These are phyloP conservation scores for Teleiodes luculella DNA, from an alignment of 2,888 invertebrate species.

Conservation along the genomic window DNA sequence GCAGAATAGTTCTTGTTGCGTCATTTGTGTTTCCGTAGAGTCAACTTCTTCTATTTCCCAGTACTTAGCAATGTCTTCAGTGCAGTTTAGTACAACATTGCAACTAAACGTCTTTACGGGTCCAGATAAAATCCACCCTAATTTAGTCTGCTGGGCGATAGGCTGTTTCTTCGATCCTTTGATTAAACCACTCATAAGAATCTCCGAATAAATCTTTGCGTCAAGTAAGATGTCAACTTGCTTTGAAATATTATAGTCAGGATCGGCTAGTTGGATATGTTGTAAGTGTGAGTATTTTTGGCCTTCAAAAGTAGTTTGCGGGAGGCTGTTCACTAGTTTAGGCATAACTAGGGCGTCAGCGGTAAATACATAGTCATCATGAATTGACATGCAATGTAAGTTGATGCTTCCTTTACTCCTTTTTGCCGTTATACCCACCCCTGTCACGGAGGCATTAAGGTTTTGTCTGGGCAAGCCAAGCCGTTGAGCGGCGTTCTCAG, in stretches of 20 bases:
- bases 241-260: constrained; percentile 17
- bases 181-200: neutral
- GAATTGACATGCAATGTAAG: too few relatives aligned
- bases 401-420: too few relatives aligned
- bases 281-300: neutral
- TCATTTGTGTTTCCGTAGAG: too few relatives aligned
- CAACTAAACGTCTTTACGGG: neutral
- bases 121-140: neutral
- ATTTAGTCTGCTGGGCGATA: neutral
- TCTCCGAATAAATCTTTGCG: neutral
- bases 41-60: neutral
- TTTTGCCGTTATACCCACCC: neutral
- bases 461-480: neutral
- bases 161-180: neutral
- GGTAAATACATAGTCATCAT: neutral
- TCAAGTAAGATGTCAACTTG: neutral
- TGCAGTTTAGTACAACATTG: neutral
- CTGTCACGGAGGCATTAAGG: neutral
- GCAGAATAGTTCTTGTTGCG: neutral
- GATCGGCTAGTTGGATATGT: constrained; percentile 16
- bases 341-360: neutral
- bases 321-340: neutral
- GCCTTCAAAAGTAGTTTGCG: neutral
- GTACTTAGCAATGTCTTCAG: neutral
- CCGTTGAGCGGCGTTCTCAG: neutral